Base-by-base conservation (phyloP, 35 echinoderm and acorn worm species). In the Stichopus chloronotus region DNA sequence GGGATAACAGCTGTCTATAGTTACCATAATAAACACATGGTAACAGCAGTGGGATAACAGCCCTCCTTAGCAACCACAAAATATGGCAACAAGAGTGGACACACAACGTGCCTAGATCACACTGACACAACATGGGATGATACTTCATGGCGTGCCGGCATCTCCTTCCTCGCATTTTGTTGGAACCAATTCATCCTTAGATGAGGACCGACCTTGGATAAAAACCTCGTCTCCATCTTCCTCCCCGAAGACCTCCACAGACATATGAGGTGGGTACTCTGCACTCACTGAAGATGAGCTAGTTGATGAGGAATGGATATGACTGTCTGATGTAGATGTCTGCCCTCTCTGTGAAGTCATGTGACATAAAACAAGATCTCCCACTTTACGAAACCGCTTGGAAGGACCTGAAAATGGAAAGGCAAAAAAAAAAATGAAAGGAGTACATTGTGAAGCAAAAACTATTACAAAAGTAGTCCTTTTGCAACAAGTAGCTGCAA, bases 201-300 rank as follows among this genome's bases (percentile, higher is more conserved):
- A 95, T 7, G 90, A 87, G 11, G 86, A 71, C 19, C 96, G 59
- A 54, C 94, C 87, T 53, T 95, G 91, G 25, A 94, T 83, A 74
- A 97, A 97, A 0, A 97, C 96, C 60, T 97, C 88, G 43, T 97
- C 96, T 4, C 84, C 93, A 22, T 97, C 94, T 17, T 96, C 95
- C 79, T 97, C 96, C 63, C 94, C 94, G 71, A 97, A 95, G 78
- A 92, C 30, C 76, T 95, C 77, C 69, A 78, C 53, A 91, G 96
- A 56, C 91, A 92, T 76, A 78, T 86, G 22, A 78, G 81, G 53
- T 56, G 78, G 61, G 52, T 97, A 94, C 20, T 91, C 93, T 6
- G 88, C 76, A 30, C 93, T 91, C 60, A 88, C 86, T 5, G 93
- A 93, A 25, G 91, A 91, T 10, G 90, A 92, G 77, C 84, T 93